These are phyloP conservation scores for Aegotheles bennettii DNA, from an alignment of 2,113 vertebrate species.

Conservation along the genomic window DNA sequence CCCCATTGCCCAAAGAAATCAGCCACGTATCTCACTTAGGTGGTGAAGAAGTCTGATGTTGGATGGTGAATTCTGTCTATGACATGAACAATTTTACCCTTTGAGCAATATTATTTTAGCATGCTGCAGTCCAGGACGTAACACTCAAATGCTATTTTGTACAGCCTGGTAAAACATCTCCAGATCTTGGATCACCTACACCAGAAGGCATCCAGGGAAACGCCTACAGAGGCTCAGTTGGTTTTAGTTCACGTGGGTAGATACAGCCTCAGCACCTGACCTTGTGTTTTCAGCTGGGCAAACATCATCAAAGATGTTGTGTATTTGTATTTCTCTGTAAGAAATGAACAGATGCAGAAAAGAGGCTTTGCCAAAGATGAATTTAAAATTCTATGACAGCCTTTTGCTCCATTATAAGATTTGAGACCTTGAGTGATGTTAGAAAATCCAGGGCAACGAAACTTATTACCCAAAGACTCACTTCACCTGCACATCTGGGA, in stretches of 20 bases:
- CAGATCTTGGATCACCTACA: not conserved
- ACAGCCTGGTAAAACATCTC: not conserved
- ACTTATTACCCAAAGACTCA: constrained; percentile 32
- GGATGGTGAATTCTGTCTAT: not conserved
- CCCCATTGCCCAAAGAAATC: accelerated
- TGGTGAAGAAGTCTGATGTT: not conserved
- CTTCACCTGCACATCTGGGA: constrained; percentile 66
- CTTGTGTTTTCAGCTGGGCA: constrained; percentile 26
- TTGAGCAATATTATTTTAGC: not conserved
- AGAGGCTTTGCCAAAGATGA: not conserved
- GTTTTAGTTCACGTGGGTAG: not conserved
- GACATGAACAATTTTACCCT: not conserved
- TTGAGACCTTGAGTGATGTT: constrained; percentile 21
- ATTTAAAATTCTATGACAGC: not conserved
- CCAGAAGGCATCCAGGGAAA: not conserved
- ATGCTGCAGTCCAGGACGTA: not conserved
- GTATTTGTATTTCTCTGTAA: not conserved
- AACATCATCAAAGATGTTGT: not conserved
- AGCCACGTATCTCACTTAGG: accelerated
- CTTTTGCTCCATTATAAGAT: constrained; percentile 7
- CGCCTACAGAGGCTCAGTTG: not conserved
- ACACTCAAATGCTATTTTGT: not conserved
- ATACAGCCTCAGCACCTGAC: not conserved
- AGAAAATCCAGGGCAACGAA: not conserved
- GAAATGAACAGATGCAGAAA: not conserved